Conservation (phyloP, 2,888 invertebrate species). For the Ornithoptera priamus region DNA sequence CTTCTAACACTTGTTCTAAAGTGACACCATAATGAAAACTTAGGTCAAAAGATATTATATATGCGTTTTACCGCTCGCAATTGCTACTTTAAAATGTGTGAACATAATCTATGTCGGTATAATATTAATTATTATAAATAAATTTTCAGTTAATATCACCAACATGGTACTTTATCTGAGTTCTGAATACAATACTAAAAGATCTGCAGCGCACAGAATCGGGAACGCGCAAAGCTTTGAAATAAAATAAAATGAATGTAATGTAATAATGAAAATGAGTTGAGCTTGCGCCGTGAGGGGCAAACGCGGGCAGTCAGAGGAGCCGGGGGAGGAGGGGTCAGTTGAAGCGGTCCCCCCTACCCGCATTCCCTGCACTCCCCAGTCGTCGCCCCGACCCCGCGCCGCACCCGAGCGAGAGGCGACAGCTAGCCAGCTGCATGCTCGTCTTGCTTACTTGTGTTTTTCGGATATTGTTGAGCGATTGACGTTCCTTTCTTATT, state of each 20-base stretch:
- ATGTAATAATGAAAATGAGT: slow-evolving; percentile 66
- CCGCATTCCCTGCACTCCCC: slow-evolving; percentile 51
- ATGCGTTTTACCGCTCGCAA: not conserved
- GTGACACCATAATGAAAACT: not conserved
- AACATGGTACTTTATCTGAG: slow-evolving; percentile 36
- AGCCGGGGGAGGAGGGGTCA: slow-evolving; percentile 31
- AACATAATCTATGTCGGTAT: not conserved
- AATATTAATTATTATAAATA: not conserved
- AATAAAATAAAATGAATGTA: slow-evolving; percentile 69
- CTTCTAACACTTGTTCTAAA: not conserved
- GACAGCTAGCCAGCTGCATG: slow-evolving; percentile 71
- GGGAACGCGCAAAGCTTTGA: slow-evolving; percentile 45
- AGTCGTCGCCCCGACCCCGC: slow-evolving; percentile 34
- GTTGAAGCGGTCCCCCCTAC: slow-evolving; percentile 42
- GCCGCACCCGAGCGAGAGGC: slow-evolving; percentile 71
- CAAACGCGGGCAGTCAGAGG: slow-evolving; percentile 44
- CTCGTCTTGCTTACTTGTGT: slow-evolving; percentile 60
- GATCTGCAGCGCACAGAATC: slow-evolving; percentile 29
- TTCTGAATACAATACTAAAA: no score
- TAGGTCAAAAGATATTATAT: not conserved
- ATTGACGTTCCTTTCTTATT: slow-evolving; percentile 69
- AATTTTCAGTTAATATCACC: slow-evolving; percentile 7
- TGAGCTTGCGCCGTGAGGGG: slow-evolving; percentile 67
- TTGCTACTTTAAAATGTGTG: not conserved
- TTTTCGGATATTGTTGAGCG: slow-evolving; percentile 74